Evolutionary conservation across 2,797 vertebrate species (phyloP), one percentile per base, ranked within the genome.

Genomic region (Pseudochirops corinnae): DNA sequence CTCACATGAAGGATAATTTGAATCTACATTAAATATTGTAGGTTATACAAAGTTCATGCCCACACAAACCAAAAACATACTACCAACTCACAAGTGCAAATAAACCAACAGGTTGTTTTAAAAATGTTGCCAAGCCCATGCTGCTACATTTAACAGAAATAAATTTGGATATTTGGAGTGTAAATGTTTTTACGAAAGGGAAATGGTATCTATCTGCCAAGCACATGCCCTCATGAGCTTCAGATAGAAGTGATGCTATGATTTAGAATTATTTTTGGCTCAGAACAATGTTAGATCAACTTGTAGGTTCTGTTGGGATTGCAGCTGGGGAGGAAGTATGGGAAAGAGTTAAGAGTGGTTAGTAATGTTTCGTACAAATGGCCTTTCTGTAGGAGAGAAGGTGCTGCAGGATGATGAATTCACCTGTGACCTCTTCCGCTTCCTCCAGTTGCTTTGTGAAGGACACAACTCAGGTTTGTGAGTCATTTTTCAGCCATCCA

Each of bases 361-460:
- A 91, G 52, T 97, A 26, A 91, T 3, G 0, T 55, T 7, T 62
- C 57, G 96, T 94, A 60, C 39, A 53, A 98, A 96, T 98, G 98
- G 62, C 94, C 97, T 98, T 99, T 98, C 98, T 96, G 57, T 99
- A 99, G 99, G 99, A 98, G 99, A 99, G 98, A 99, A 99, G 98
- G 99, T 99, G 98, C 99, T 99, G 98, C 99, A 99, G 98, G 99
- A 99, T 92, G 99, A 99, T 90, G 99, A 99, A 98, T 99, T 99
- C 97, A 99, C 99, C 97, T 99, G 99, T 98, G 99, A 99, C 98
- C 99, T 99, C 98, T 99, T 99, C 98, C 99, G 99, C 97, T 99
- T 99, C 99, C 99, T 99, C 92, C 99, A 99, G 33, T 99, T 99
- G 97, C 99, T 99, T 31, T 99, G 99, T 98, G 99, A 99, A 99